These are phyloP conservation scores for Bursaphelenchus okinawaensis DNA, from an alignment of 2,888 invertebrate genomes.

Conservation along the genomic window DNA sequence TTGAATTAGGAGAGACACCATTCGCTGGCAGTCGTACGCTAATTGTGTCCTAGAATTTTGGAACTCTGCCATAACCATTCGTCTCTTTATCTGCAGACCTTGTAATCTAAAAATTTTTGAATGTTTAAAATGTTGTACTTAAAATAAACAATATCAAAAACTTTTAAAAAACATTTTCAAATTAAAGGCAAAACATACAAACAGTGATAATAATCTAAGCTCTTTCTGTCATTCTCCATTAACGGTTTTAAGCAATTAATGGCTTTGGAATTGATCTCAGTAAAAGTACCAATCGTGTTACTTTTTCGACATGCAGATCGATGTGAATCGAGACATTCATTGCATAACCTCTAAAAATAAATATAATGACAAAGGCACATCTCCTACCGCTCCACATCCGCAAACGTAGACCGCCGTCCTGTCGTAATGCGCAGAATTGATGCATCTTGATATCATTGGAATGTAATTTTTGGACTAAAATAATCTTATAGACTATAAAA, in stretches of 20 bases:
- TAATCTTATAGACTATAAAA: no score
- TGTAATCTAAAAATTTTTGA: neutral
- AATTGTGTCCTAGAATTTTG: constrained; percentile 1
- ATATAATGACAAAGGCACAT: neutral
- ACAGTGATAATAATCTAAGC: constrained; percentile 2
- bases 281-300: neutral
- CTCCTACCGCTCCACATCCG: neutral
- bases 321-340: neutral
- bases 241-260: neutral
- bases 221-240: constrained; percentile 6
- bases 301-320: neutral
- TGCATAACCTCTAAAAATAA: neutral
- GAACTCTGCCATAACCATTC: constrained; percentile 1
- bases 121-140: no score
- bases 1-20: constrained; percentile 1
- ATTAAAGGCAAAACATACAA: neutral
- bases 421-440: neutral
- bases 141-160: no score
- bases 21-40: neutral
- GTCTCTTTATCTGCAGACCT: neutral
- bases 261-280: neutral
- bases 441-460: neutral
- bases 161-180: neutral
- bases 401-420: neutral
- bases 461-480: neutral